These are phyloP conservation scores for Gadus macrocephalus DNA, from an alignment of 2,113 vertebrate species.

Conservation along the genomic window DNA sequence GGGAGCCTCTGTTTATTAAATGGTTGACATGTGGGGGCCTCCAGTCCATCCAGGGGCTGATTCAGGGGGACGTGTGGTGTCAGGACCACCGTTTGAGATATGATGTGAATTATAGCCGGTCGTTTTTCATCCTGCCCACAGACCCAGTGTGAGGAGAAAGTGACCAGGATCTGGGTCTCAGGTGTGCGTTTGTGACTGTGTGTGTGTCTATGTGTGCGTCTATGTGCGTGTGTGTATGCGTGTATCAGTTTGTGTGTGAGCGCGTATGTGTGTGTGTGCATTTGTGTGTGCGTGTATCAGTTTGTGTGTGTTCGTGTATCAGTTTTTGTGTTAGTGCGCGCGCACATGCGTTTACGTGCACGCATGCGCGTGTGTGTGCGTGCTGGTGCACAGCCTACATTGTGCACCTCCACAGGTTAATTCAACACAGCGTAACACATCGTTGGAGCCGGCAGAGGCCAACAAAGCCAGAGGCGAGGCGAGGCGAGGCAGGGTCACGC, in stretches of 20 bases:
- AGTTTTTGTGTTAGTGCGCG: background rate
- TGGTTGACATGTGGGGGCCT: constrained; percentile 58
- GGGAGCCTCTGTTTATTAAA: constrained; percentile 62
- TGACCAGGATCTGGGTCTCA: background rate
- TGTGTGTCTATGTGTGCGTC: constrained; percentile 1
- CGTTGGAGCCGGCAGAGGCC: too few relatives aligned
- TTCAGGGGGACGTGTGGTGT: constrained; percentile 58
- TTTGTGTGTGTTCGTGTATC: constrained; percentile 7
- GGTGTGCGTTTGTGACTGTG: background rate
- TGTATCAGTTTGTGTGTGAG: background rate
- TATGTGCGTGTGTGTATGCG: constrained; percentile 12
- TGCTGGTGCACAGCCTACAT: too few relatives aligned
- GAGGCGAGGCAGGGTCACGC: too few relatives aligned
- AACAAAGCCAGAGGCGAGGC: too few relatives aligned
- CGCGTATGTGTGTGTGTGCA: constrained; percentile 5
- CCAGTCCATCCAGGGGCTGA: constrained; percentile 60
- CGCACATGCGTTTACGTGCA: too few relatives aligned
- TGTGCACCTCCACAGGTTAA: too few relatives aligned
- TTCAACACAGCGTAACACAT: too few relatives aligned
- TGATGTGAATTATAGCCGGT: constrained; percentile 54
- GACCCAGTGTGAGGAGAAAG: constrained; percentile 4
- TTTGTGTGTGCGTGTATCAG: constrained; percentile 8
- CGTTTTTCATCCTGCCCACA: constrained; percentile 45
- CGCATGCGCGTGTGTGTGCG: too few relatives aligned
- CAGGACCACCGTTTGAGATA: constrained; percentile 59